Conservation (phyloP, 2,888 invertebrate species). For the Campaea margaritaria region DNA sequence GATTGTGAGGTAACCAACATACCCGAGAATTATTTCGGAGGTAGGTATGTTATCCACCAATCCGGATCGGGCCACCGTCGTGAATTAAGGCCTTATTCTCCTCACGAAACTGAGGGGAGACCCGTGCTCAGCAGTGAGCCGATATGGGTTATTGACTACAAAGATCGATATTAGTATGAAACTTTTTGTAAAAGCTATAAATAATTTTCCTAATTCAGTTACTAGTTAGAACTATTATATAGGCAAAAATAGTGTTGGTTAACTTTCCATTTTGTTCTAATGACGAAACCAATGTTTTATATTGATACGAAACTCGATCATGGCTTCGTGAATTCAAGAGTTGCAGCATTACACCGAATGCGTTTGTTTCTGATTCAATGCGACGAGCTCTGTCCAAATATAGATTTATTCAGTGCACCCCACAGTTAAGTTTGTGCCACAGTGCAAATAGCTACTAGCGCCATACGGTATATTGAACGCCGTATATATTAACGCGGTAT, state of each 20-base stretch:
- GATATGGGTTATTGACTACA: neutral
- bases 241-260: too few relatives aligned
- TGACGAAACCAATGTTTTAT: slow-evolving; percentile 5
- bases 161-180: neutral
- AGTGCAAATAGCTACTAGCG: neutral
- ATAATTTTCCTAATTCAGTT: too few relatives aligned
- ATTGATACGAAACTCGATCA: slow-evolving; percentile 31
- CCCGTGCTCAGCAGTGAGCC: too few relatives aligned
- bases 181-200: too few relatives aligned
- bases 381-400: slow-evolving; percentile 59
- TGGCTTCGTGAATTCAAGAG: slow-evolving; percentile 41
- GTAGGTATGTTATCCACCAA: too few relatives aligned
- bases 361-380: slow-evolving; percentile 54
- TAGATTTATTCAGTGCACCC: slow-evolving; percentile 59
- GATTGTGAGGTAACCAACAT: too few relatives aligned
- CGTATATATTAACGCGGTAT: too few relatives aligned
- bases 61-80: too few relatives aligned
- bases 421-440: slow-evolving; percentile 43
- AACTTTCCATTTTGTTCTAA: neutral
- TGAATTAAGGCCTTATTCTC: too few relatives aligned
- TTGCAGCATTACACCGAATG: slow-evolving; percentile 49
- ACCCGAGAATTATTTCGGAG: too few relatives aligned
- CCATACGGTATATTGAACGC: too few relatives aligned
- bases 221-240: neutral
- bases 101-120: too few relatives aligned